Base-by-base conservation (phyloP, 2,797 vertebrate species). In the Neostethus bicornis region DNA sequence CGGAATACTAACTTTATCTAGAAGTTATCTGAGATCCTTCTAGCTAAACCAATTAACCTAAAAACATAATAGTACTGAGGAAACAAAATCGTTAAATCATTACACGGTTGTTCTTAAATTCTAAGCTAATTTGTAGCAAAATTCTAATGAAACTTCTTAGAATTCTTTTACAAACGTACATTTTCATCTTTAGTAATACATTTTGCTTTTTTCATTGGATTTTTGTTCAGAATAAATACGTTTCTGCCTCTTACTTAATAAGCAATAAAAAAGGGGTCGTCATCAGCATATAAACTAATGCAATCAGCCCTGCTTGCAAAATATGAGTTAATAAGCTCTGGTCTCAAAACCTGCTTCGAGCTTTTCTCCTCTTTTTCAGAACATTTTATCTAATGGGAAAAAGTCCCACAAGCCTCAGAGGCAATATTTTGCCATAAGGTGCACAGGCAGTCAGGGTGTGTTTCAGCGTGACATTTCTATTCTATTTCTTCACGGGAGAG, bases 301-400 rank as follows among this genome's bases (percentile, higher is more conserved):
- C 17, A 44, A 41, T 19, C 4, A 28, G 26, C 8, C 24, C 12
- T 29, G 3, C 31, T 56, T 68, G 57, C 49, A 21, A 43, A 62
- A 37, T 51, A 47, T 5, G 35, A 66, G 59, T 63, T 79, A 47
- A 45, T 31, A 28, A 56, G 32, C 70, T 69, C 42, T 69, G 49
- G 42, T 31, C 31, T 57, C 3, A 2, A 11, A 60, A 41, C 42
- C 31, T 51, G 17, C 28, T 60, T 48, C 45, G 21, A 28, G 55
- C 55, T 35, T 49, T 50, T 69, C 58, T 42, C 54, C 11, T 37
- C 58, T 23, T 54, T 49, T 66, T 62, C 61, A 62, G 66, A 35
- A 21, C 83, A 79, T 81, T 85, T 87, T 67, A 83, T 81, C 4
- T 4, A 55, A 56, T 39, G 45, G 31, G 61, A 73, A 38, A 29